Conservation (phyloP, 2,113 vertebrate species). For the Kryptolebias marmoratus region DNA sequence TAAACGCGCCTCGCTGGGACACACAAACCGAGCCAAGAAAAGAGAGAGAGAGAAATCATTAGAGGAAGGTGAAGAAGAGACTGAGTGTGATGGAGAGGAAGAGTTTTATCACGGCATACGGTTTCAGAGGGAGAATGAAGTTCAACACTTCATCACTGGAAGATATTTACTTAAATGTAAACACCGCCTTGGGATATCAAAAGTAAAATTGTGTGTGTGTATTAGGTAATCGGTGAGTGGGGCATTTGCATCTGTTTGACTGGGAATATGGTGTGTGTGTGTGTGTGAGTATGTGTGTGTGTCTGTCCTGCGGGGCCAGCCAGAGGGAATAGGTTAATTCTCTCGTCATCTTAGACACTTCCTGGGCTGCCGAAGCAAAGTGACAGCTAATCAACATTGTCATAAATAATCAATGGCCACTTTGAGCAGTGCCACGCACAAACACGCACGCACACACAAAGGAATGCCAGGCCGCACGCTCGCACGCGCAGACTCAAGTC, state of each 20-base stretch:
- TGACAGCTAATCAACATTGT: constrained; percentile 89
- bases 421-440: constrained; percentile 68
- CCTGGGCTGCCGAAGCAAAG: constrained; percentile 81
- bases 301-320: constrained; percentile 67
- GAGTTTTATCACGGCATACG: constrained; percentile 52
- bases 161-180: constrained; percentile 74
- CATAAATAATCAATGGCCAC: constrained; percentile 88
- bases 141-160: constrained; percentile 67
- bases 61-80: constrained; percentile 18
- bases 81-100: constrained; percentile 47
- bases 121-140: constrained; percentile 71
- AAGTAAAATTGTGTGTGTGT: constrained; percentile 59
- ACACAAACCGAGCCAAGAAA: constrained; percentile 1
- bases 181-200: constrained; percentile 70
- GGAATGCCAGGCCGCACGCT: constrained; percentile 31
- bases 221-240: constrained; percentile 50
- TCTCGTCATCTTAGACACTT: constrained; percentile 85
- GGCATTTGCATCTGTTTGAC: constrained; percentile 65
- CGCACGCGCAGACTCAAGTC: constrained; percentile 51
- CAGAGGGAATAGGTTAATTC: constrained; percentile 82
- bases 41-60: constrained; percentile 11
- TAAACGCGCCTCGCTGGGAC: constrained; percentile 43
- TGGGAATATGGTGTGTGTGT: constrained; percentile 34
- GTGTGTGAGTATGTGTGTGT: constrained; percentile 54
- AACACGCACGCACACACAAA: constrained; percentile 56